phyloP scores from a whole-genome alignment of 2,888 invertebrate species.

The Volucella inanis region DNA sequence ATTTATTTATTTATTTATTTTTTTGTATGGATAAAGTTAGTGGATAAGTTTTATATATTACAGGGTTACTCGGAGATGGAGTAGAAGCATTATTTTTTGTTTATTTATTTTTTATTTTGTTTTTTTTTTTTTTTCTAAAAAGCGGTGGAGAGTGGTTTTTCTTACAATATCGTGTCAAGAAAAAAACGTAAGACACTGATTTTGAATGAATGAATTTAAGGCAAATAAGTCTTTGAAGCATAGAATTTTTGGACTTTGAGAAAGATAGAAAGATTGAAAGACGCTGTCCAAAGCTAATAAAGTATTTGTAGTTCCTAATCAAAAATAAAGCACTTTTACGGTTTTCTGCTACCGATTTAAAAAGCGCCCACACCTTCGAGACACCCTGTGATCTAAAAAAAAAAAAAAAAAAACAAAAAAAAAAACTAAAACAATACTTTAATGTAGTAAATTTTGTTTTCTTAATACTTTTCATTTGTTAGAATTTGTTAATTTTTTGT shows the following conservation, averaged over 20 bases:
- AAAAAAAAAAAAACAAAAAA: not conserved
- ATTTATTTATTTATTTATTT: not conserved
- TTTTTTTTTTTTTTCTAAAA: not conserved
- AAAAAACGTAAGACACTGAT: too few species aligned
- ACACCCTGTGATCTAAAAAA: slow-evolving; percentile 59
- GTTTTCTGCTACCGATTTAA: not conserved
- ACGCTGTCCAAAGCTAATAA: too few species aligned
- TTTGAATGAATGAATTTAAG: too few species aligned
- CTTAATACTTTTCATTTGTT: slow-evolving; percentile 48
- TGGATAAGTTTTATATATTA: slow-evolving; percentile 52
- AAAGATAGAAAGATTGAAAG: too few species aligned
- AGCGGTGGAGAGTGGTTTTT: slow-evolving; percentile 27
- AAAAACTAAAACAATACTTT: not conserved
- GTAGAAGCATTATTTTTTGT: not conserved
- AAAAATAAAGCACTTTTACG: not conserved
- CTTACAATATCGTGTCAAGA: too few species aligned
- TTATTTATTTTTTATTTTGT: too few species aligned
- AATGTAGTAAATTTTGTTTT: slow-evolving; percentile 38
- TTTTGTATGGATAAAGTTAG: slow-evolving; percentile 43
- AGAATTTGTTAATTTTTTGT: slow-evolving; percentile 26
- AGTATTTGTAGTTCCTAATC: too few species aligned
- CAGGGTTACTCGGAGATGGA: slow-evolving; percentile 60
- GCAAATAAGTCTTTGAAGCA: too few species aligned
- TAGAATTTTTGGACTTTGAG: too few species aligned
- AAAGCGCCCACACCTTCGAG: slow-evolving; percentile 60